Evolutionary conservation across 2,888 invertebrate species (phyloP).

Genomic region (Serripes groenlandicus): DNA sequence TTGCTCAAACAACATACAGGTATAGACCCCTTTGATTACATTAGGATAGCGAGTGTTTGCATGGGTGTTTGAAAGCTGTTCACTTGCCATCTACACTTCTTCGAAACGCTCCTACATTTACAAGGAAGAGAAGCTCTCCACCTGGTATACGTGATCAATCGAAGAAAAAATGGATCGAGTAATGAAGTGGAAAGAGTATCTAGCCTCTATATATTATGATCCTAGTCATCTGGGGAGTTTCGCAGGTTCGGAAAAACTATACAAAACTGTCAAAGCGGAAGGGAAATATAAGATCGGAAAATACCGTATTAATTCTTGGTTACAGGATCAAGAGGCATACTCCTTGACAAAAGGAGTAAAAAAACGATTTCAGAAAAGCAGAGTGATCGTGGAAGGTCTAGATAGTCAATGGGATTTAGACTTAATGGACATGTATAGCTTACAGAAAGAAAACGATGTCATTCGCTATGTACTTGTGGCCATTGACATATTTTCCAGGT

Average conservation of each 20-base stretch:
- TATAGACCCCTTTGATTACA: too few relatives aligned
- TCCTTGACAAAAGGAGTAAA: constrained; percentile 42
- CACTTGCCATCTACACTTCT: too few relatives aligned
- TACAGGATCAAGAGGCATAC: constrained; percentile 50
- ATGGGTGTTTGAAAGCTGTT: too few relatives aligned
- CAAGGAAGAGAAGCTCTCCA: too few relatives aligned
- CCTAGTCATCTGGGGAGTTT: constrained; percentile 36
- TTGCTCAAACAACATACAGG: too few relatives aligned
- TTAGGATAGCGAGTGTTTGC: too few relatives aligned
- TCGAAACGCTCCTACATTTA: too few relatives aligned
- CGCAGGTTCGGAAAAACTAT: constrained; percentile 49
- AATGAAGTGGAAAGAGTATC: constrained; percentile 39
- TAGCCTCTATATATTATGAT: too few relatives aligned
- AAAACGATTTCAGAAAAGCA: constrained; percentile 20
- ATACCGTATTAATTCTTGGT: constrained; percentile 48
- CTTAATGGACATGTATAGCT: constrained; percentile 39
- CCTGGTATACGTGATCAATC: too few relatives aligned
- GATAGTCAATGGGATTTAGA: constrained; percentile 51
- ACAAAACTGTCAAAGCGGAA: constrained; percentile 34
- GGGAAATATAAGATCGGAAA: constrained; percentile 26
- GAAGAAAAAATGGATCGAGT: too few relatives aligned
- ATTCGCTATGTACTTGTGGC: constrained; percentile 31
- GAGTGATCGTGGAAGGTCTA: constrained; percentile 44
- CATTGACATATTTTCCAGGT: constrained; percentile 47
- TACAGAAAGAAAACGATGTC: constrained; percentile 36